phyloP scores from a whole-genome alignment of 2,888 invertebrate species.

The Eupithecia inturbata region DNA sequence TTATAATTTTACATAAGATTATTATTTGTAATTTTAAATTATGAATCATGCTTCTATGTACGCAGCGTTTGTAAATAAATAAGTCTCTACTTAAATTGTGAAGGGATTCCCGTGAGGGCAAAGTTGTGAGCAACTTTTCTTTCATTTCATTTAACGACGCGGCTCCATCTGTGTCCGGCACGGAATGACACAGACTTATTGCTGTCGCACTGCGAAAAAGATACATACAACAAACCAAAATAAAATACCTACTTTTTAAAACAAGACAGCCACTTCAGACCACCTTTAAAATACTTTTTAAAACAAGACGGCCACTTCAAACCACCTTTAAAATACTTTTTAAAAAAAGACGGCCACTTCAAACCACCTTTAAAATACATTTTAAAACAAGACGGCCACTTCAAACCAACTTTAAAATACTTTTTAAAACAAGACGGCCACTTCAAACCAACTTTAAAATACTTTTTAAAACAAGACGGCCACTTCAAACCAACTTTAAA shows the following conservation, averaged over 20 bases:
- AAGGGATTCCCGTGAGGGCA: background rate
- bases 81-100: background rate
- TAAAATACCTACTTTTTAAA: background rate
- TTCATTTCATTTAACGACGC: background rate
- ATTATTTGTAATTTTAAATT: no score
- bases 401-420: background rate
- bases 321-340: background rate
- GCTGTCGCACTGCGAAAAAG: background rate
- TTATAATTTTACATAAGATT: no score
- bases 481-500: background rate
- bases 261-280: background rate
- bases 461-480: no score
- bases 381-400: background rate
- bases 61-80: background rate
- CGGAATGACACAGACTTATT: background rate
- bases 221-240: background rate
- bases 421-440: background rate
- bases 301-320: background rate
- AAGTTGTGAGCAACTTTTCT: background rate
- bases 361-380: background rate
- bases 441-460: background rate
- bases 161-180: background rate
- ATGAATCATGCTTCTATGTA: no score
- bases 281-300: background rate
- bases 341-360: background rate